These are phyloP conservation scores for Jaculus jaculus DNA, from an alignment of 2,113 vertebrate genomes.

Conservation along the genomic window DNA sequence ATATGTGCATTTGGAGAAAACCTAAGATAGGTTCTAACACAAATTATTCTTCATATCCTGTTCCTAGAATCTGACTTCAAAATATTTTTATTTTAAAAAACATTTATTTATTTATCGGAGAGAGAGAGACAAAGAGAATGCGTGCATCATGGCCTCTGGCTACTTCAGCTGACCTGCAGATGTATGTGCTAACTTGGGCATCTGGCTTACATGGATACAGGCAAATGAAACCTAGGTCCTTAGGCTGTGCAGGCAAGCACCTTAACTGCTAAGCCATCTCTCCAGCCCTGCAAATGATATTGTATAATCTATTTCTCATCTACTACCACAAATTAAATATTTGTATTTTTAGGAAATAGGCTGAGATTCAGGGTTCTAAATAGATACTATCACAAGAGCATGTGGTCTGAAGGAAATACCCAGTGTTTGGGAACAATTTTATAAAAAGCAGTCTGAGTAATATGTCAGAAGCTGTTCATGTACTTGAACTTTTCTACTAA, in stretches of 20 bases:
- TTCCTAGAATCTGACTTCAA: conserved; percentile 37
- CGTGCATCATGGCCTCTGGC: too few relatives aligned
- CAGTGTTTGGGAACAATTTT: conserved; percentile 11
- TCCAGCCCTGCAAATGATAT: not conserved
- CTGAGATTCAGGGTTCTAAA: conserved; percentile 9
- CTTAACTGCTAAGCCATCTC: too few relatives aligned
- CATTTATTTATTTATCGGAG: too few relatives aligned
- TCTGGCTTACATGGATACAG: too few relatives aligned
- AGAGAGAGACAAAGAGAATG: too few relatives aligned
- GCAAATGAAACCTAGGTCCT: too few relatives aligned
- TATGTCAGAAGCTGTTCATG: not conserved
- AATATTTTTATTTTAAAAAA: too few relatives aligned
- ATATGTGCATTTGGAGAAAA: conserved; percentile 5
- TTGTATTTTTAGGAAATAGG: not conserved
- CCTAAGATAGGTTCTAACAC: conserved; percentile 63
- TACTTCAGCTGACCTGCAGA: too few relatives aligned
- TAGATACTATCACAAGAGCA: conserved; percentile 4
- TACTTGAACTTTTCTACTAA: not conserved
- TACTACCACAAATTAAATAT: not conserved
- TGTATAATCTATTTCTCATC: conserved; percentile 21
- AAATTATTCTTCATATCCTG: conserved; percentile 55
- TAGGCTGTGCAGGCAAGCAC: too few relatives aligned
- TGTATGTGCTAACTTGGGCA: too few relatives aligned
- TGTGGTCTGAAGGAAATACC: not conserved
- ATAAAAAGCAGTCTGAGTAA: conserved; percentile 8